Evolutionary conservation across 2,113 vertebrate genomes (phyloP).

Genomic region (Pedionomus torquatus): DNA sequence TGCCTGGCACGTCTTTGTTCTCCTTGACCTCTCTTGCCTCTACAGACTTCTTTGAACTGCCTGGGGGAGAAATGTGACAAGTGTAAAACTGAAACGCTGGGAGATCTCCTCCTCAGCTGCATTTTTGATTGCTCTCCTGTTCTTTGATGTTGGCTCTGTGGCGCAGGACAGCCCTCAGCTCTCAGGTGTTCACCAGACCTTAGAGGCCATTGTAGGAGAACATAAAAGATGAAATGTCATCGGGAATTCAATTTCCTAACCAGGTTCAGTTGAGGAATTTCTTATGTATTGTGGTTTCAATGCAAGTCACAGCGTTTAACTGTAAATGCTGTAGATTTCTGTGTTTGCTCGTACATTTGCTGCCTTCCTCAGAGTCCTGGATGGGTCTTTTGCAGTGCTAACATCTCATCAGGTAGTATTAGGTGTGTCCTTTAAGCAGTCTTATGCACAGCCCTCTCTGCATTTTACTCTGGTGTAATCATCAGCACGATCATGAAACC

Average conservation of each 20-base stretch:
- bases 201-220: background rate
- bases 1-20: background rate
- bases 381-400: background rate
- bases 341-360: background rate
- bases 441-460: background rate
- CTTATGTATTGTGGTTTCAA: background rate
- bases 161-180: background rate
- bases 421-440: background rate
- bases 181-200: background rate
- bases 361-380: background rate
- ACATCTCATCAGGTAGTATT: background rate
- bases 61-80: background rate
- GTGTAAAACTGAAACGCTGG: background rate
- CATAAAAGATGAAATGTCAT: background rate
- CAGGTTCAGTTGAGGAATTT: background rate
- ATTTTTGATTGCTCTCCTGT: background rate
- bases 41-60: background rate
- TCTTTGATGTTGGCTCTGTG: accelerated
- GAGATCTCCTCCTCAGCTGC: background rate
- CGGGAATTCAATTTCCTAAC: background rate
- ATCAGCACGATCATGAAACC: background rate
- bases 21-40: background rate
- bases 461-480: background rate
- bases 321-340: background rate
- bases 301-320: accelerated